Evolutionary conservation across 2,797 vertebrate genomes (phyloP).

Genomic region (Falco berigora): DNA sequence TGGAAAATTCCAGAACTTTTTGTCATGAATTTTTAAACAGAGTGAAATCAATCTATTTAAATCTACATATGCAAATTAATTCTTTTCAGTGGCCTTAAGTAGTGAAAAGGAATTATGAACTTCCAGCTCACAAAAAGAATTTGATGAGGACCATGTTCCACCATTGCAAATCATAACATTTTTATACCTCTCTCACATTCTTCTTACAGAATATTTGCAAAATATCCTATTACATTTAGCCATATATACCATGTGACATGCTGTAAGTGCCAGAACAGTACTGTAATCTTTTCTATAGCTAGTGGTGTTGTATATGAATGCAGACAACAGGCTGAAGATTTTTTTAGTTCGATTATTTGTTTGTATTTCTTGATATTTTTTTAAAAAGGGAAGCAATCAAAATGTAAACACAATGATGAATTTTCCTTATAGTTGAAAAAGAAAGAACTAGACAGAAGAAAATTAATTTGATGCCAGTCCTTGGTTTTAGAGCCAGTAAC

Average conservation of each 20-base stretch:
- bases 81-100: not conserved
- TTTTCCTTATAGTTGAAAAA: not conserved
- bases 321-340: not conserved
- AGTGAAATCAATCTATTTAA: not conserved
- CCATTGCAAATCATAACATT: not conserved
- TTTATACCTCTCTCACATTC: not conserved
- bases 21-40: not conserved
- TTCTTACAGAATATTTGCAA: not conserved
- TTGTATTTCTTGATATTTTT: not conserved
- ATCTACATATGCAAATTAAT: not conserved
- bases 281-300: not conserved
- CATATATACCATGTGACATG: too few relatives aligned
- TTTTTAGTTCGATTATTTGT: not conserved
- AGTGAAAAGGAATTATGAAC: not conserved
- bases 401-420: not conserved
- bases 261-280: not conserved
- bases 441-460: not conserved
- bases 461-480: not conserved
- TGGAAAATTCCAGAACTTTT: not conserved
- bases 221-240: not conserved
- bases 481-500: not conserved
- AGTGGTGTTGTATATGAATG: not conserved
- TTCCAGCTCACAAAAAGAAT: not conserved
- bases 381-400: not conserved
- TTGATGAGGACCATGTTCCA: not conserved